Evolutionary conservation across 2,797 vertebrate species (phyloP).

Genomic region (Rhabdophis nuchalis): DNA sequence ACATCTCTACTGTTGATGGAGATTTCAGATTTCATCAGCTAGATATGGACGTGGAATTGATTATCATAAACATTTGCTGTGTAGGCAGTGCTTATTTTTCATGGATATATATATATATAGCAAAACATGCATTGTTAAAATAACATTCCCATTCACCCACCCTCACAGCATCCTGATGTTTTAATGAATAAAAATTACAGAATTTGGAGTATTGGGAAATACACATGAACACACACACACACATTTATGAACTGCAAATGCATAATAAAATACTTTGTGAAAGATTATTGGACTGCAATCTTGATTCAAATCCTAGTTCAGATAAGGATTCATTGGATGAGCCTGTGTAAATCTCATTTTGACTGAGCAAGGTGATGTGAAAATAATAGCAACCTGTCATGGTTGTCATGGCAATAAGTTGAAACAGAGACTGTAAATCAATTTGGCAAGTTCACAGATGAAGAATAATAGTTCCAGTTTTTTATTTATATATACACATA

Average conservation of each 20-base stretch:
- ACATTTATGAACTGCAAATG: background rate
- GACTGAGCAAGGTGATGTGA: background rate
- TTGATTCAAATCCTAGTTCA: background rate
- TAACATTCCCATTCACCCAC: background rate
- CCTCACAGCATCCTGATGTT: background rate
- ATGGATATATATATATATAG: background rate
- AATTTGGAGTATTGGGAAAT: background rate
- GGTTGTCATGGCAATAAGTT: conserved; percentile 21
- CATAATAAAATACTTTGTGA: background rate
- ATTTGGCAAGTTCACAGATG: background rate
- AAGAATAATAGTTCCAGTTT: background rate
- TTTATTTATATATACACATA: background rate
- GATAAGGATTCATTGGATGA: background rate
- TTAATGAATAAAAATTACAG: background rate
- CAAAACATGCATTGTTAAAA: background rate
- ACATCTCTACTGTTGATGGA: background rate
- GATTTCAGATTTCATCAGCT: background rate
- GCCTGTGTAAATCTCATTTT: background rate
- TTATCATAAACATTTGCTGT: background rate
- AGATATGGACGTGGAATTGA: background rate
- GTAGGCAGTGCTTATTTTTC: background rate
- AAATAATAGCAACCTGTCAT: conserved; percentile 13
- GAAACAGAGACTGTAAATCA: conserved; percentile 3
- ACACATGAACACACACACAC: background rate
- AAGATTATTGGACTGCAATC: background rate